These are phyloP conservation scores for Cossypha polioptera DNA, from an alignment of 2,797 vertebrate species.

Conservation along the genomic window DNA sequence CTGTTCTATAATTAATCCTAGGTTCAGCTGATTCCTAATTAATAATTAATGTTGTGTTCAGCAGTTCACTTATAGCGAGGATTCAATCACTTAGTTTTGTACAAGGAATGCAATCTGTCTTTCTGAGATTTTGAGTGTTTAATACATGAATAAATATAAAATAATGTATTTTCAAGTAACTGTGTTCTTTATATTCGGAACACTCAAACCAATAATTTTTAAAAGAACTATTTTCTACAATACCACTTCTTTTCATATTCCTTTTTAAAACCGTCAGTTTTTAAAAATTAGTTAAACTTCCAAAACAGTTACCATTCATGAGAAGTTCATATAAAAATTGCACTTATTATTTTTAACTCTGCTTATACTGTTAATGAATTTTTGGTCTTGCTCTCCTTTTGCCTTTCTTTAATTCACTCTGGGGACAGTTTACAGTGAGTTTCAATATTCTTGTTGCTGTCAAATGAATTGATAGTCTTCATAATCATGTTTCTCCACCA, in stretches of 20 bases:
- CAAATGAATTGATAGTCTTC: not conserved
- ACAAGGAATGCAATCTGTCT: not conserved
- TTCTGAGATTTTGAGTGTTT: not conserved
- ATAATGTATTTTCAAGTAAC: not conserved
- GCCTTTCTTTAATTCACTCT: not conserved
- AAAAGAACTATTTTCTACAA: not conserved
- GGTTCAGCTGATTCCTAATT: constrained; percentile 16
- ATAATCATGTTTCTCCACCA: not conserved
- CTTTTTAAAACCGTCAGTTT: not conserved
- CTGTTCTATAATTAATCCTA: constrained; percentile 26
- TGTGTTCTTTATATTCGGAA: not conserved
- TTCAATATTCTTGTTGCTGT: not conserved
- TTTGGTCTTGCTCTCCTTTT: not conserved
- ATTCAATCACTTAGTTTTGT: not conserved
- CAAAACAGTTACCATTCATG: not conserved
- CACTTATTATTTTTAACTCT: not conserved
- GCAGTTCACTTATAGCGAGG: not conserved
- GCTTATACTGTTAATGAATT: not conserved
- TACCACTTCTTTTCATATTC: not conserved
- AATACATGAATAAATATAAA: not conserved
- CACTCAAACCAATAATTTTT: not conserved
- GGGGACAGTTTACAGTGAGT: not conserved
- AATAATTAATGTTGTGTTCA: constrained; percentile 33
- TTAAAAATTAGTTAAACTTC: not conserved
- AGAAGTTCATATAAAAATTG: not conserved